Base-by-base conservation (phyloP, 1,140 invertebrate genomes). In the Diachasma alloeum region DNA sequence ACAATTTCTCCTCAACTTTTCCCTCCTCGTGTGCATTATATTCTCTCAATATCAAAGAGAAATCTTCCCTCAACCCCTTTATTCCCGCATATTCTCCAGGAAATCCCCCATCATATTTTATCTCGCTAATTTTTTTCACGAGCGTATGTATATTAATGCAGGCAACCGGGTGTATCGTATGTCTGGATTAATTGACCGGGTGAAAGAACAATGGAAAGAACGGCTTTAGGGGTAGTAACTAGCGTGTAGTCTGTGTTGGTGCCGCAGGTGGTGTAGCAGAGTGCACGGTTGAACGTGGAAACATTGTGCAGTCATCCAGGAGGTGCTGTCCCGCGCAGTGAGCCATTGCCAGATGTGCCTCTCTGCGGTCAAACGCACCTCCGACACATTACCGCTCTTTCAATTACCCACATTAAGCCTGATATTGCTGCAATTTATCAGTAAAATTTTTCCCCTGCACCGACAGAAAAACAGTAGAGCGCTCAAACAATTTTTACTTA, bases 231-330 rank as follows among this genome's bases (percentile, higher is more conserved):
- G 59, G 24, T 63, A 63, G 59, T 26, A 26, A 63, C 59, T 63
- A 26, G 19, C 19, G 59, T 63, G 59, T 63, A 63, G 59, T 31
- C 59, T 10, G 19, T 24, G 19, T 26, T 26, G 24, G 6, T 24
- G 59, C 59, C 59, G 22, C 59, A 63, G 59, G 59, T 63, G 59
- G 59, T 63, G 24, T 26, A 26, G 15, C 59, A 63, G 4, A 63
- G 59, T 63, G 59, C 6, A 63, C 13, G 22, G 59, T 26, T 63
- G 19, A 63, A 63, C 9, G 59, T 63, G 59, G 59, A 63, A 63
- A 63, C 24, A 63, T 63, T 63, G 59, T 63, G 59, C 59, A 63
- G 59, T 63, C 59, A 63, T 63, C 59, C 59, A 63, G 59, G 59
- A 24, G 24, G 59, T 63, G 24, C 59, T 63, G 59, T 63, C 59